Evolutionary conservation across 1,140 invertebrate genomes (phyloP), one percentile per base, ranked within the genome.

Genomic region (Venustaconcha ellipsiformis): DNA sequence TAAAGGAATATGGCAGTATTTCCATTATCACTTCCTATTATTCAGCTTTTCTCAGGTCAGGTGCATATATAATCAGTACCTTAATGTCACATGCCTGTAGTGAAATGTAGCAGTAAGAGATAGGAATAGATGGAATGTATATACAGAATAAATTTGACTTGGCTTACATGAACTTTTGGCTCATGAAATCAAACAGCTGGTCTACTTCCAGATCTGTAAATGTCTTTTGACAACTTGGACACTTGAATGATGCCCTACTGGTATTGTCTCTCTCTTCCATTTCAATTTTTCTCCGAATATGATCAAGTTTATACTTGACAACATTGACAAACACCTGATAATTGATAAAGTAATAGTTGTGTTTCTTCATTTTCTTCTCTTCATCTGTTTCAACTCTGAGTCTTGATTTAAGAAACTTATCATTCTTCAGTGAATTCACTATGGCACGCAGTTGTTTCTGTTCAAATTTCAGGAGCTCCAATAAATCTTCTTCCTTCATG

Each of bases 281-380:
- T 90, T 99, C 97, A 92, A 99, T 94, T 87, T 96, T 94, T 86
- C 97, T 96, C 65, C 96, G 92, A 94, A 99, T 97, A 82, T 97
- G 92, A 91, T 99, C 97, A 82, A 99, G 90, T 91, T 99, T 98
- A 88, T 99, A 99, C 89, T 98, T 99, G 2, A 91, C 88, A 37
- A 99, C 96, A 92, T 99, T 99, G 5, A 99, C 97, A 91, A 99
- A 98, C 86, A 94, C 93, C 89, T 97, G 97, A 88, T 98, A 99
- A 90, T 98, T 98, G 78, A 99, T 98, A 86, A 97, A 99, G 89
- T 98, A 99, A 90, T 98, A 99, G 89, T 98, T 98, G 14, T 98
- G 96, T 92, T 97, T 96, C 85, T 97, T 96, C 23, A 96, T 95
- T 92, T 97, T 97, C n/a, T 96, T 96, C 91, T 99, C 97, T 5